Evolutionary conservation across 2,113 vertebrate genomes (phyloP).

Genomic region (Chascanopsetta lugubris): DNA sequence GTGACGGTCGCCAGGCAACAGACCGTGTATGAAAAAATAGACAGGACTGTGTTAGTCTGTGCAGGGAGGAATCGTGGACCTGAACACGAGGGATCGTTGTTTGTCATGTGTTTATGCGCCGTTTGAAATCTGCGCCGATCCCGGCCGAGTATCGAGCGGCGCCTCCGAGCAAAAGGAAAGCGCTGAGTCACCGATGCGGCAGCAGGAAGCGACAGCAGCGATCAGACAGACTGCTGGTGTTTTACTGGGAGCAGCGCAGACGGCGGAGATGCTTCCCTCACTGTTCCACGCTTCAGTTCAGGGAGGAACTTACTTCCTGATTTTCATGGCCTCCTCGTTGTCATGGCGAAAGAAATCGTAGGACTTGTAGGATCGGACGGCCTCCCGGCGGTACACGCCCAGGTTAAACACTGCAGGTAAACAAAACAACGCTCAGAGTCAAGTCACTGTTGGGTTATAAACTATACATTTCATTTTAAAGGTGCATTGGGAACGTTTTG

Average conservation of each 20-base stretch:
- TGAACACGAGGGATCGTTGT: too few relatives aligned
- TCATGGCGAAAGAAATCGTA: conserved; percentile 98
- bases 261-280: not conserved
- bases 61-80: too few relatives aligned
- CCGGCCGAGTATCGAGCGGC: conserved; percentile 3
- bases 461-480: too few relatives aligned
- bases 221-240: conserved; percentile 15
- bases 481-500: too few relatives aligned
- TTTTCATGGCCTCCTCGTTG: conserved; percentile 96
- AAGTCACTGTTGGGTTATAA: not conserved
- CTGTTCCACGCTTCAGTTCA: not conserved
- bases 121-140: not conserved
- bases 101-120: not conserved
- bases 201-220: conserved; percentile 36
- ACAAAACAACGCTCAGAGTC: conserved; percentile 16
- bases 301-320: conserved; percentile 88
- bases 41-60: too few relatives aligned
- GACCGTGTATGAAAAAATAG: too few relatives aligned
- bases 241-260: conserved; percentile 12
- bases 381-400: conserved; percentile 94
- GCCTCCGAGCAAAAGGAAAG: conserved; percentile 39
- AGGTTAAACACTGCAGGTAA: conserved; percentile 92
- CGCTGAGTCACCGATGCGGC: conserved; percentile 64
- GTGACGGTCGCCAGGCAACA: conserved; percentile 16
- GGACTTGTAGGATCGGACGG: conserved; percentile 93